Evolutionary conservation across 2,888 invertebrate genomes (phyloP), one percentile per base, ranked within the genome.

Genomic region (Tachina grossa): DNA sequence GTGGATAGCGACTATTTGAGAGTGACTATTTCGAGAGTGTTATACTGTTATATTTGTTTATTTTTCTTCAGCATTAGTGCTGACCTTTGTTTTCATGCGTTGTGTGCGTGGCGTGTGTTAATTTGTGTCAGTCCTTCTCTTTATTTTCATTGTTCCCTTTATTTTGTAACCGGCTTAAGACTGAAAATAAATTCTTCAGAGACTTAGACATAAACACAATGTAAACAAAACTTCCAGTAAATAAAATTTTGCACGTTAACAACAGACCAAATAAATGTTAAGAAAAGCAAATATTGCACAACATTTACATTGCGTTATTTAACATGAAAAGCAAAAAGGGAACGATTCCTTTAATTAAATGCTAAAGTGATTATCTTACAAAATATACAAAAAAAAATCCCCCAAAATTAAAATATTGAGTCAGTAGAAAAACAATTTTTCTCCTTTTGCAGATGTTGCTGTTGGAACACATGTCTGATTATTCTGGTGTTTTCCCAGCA

Each of bases 31-130:
- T 31, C 6, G 13, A 19, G 49, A 41, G 8, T 85, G 81, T 85
- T 74, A 85, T 85, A 85, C 57, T 61, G 76, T 78, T 57, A 49
- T 81, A 69, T 47, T 65, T 77, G 55, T 77, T 81, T 81, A 61
- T 75, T 49, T 71, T 75, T 31, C 51, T 39, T 61, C 13, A 69
- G 47, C 41, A 57, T 61, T 85, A 61, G 72, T 72, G 59, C 51
- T 80, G 85, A 85, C 83, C 85, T 85, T 85, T 83, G 69, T 51
- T 75, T 66, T 77, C 9, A 31, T 59, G n/a, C 22, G 45, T 69
- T 63, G 5, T 49, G 8, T 49, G 2, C 57, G 43, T 22, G 49
- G 41, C 22, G 49, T 69, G 51, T 72, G 39, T 61, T 53, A 13
- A 16, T 66, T 66, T 51, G 45, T 68, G 59, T 69, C 68, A 69